These are phyloP conservation scores for Pantherophis guttatus DNA, from an alignment of 2,113 vertebrate genomes.

Conservation along the genomic window DNA sequence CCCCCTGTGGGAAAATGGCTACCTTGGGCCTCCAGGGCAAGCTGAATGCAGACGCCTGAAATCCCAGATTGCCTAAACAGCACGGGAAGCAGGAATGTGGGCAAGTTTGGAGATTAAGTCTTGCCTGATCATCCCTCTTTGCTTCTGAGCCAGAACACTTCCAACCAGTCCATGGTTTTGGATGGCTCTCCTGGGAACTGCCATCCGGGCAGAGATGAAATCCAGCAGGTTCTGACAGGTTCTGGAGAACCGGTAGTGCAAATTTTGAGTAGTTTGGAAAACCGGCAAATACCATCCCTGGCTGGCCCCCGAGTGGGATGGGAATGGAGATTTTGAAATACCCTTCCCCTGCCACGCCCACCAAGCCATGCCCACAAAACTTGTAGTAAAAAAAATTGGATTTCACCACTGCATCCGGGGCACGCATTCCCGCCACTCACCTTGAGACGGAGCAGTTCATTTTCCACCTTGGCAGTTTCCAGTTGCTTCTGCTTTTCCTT, in stretches of 20 bases:
- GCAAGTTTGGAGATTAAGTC: no score
- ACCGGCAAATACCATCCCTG: no score
- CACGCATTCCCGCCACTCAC: slow-evolving; percentile 56
- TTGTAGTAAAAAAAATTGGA: no score
- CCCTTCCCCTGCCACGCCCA: no score
- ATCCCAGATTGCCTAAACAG: neutral
- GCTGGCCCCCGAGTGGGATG: no score
- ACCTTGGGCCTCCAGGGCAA: neutral
- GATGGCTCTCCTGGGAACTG: neutral
- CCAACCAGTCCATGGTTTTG: neutral
- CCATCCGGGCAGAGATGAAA: neutral
- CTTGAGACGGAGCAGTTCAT: slow-evolving; percentile 86
- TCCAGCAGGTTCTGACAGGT: no score
- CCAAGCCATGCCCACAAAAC: no score
- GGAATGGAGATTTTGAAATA: no score
- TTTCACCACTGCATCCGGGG: neutral
- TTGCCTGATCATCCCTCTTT: neutral
- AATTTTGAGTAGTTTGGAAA: no score
- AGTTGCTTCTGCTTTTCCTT: slow-evolving; percentile 83
- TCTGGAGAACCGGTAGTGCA: no score
- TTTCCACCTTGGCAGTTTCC: slow-evolving; percentile 81
- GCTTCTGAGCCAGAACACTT: neutral
- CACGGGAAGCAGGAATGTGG: neutral
- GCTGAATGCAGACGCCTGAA: neutral
- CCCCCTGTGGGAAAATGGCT: neutral